Evolutionary conservation across 64 coral and sea anemone genomes (phyloP).

Genomic region (Pachyseris speciosa): DNA sequence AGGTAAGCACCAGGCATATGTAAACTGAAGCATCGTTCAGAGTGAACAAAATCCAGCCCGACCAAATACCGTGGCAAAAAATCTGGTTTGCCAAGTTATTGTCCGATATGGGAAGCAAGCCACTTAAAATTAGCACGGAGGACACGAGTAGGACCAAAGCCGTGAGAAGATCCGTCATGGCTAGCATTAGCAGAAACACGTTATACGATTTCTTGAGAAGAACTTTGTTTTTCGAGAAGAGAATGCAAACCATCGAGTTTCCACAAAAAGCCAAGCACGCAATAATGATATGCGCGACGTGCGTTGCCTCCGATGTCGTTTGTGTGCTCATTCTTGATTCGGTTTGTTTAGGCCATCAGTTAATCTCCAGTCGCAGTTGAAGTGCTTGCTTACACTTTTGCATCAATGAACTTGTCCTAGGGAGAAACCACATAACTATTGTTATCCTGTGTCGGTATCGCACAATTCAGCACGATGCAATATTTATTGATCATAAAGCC

Average conservation of each 20-base stretch:
- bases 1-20: conserved; percentile 60
- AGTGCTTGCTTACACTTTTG: neutral
- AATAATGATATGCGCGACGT: neutral
- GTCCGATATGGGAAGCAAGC: neutral
- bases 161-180: conserved; percentile 27
- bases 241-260: conserved; percentile 44
- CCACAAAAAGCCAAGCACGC: conserved; percentile 38
- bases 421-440: too few species aligned
- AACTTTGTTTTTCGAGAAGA: conserved; percentile 56
- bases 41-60: conserved; percentile 42
- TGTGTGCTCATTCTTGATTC: too few species aligned
- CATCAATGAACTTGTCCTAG: too few species aligned
- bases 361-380: neutral
- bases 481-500: too few species aligned
- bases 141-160: neutral
- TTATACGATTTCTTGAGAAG: conserved; percentile 65
- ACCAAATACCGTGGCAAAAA: conserved; percentile 37
- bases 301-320: neutral
- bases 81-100: neutral
- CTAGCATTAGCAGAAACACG: conserved; percentile 29
- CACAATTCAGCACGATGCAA: too few species aligned
- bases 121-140: conserved; percentile 2
- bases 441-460: too few species aligned
- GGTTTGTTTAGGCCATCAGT: neutral
- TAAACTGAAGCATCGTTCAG: conserved; percentile 40